Evolutionary conservation across 2,888 invertebrate genomes (phyloP), one percentile per base, ranked within the genome.

Genomic region (Sinhomidia bicolor): DNA sequence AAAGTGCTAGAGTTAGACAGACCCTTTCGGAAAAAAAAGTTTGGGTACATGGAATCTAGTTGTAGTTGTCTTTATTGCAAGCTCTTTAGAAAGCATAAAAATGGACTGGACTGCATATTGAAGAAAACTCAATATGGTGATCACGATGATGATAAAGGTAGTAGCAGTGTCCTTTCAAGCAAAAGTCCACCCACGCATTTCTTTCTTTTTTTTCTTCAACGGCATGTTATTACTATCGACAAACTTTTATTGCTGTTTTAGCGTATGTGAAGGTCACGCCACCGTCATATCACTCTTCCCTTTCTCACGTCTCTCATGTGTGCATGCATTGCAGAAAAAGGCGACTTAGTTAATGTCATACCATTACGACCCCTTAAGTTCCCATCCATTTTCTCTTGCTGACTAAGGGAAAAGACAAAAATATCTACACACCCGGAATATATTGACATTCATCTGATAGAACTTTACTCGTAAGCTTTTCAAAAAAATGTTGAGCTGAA

Each of bases 251-350:
- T 68, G 68, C 68, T 36, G 36, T 36, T 68, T 36, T 68, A 68
- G 68, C 17, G 68, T 47, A 78, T 78, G 60, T 17, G 79, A 79
- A 79, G 79, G 79, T 79, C 79, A 79, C 60, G 79, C 79, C 60
- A 79, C 41, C 36, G 3, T 79, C 54, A 36, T 36, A 79, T 81
- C 23, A 65, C 14, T 79, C 36, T 54, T 20, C 29, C n/a, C 17
- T 36, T 79, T 14, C 41, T 23, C 29, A 51, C 20, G 76, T 29
- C 51, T 76, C 76, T 36, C 36, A 36, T 26, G 26, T 51, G 76
- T 76, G 51, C 51, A 51, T 68, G 32, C 68, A 68, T 17, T 68
- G 68, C 62, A 62, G 29, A 62, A 29, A 62, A 62, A 62, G 29
- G 29, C 62, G 62, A 62, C 23, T 17, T 17, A 57, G 26, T 62